Conservation (phyloP, 35 echinoderm and acorn worm genomes). For the Ophioderma brevispina region DNA sequence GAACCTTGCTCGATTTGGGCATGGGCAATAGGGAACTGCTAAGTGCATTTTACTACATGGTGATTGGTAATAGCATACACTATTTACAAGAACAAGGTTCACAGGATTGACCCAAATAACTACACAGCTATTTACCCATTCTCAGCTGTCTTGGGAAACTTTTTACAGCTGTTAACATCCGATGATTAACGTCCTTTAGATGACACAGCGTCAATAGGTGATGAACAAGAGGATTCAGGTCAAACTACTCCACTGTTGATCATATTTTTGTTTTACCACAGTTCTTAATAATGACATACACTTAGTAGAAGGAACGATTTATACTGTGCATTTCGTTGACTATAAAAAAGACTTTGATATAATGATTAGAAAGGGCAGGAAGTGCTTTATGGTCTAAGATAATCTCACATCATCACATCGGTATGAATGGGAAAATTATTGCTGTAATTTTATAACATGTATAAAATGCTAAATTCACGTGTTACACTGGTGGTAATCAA, state of each 20-base stretch:
- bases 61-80: conserved; percentile 12
- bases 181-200: background rate
- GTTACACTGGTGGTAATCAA: too few relatives aligned
- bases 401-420: background rate
- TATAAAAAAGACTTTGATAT: conserved; percentile 30
- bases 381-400: conserved; percentile 5
- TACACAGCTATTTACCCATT: conserved; percentile 28
- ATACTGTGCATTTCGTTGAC: background rate
- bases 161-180: conserved; percentile 27
- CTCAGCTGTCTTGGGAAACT: conserved; percentile 43
- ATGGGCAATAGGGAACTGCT: too few relatives aligned
- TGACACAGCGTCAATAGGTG: background rate
- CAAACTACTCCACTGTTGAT: background rate
- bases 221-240: conserved; percentile 27
- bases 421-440: too few relatives aligned
- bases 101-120: conserved; percentile 22
- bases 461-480: too few relatives aligned
- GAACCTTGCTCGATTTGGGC: too few relatives aligned
- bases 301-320: background rate
- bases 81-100: conserved; percentile 34
- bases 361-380: background rate
- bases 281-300: conserved; percentile 5
- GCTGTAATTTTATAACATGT: too few relatives aligned
- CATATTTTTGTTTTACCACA: too few relatives aligned
- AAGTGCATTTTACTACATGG: too few relatives aligned